Evolutionary conservation across 2,888 invertebrate genomes (phyloP), one percentile per base, ranked within the genome.

Genomic region (Drosophila imparisetae): DNA sequence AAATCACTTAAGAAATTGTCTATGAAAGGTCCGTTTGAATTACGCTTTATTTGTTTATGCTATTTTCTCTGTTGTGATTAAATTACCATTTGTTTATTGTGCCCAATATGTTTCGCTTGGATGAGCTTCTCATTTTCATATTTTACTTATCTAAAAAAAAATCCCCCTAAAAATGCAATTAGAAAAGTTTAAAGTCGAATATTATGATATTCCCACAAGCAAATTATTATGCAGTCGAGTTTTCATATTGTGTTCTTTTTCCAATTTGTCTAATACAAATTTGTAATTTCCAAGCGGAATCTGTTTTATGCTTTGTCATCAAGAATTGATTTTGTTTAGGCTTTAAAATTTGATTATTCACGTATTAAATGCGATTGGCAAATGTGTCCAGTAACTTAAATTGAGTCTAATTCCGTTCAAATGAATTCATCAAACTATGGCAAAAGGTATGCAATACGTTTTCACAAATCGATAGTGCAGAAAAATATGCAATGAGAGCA

Each of bases 11-110:
- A 54, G 42, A 38, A 68, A 63, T 66, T 27, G 57, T 57, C 66
- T 50, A 64, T 71, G 49, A 72, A 72, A 66, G 64, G 66, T 68
- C 63, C 72, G 40, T 68, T 75, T 73, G 73, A 72, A 69, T 81
- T 83, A 79, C 66, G 80, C 71, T 81, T 73, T 72, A 69, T 81
- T 83, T 86, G 81, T 59, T 74, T 74, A 68, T 78, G 66, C 34
- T 38, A 49, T 65, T 53, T 80, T 75, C 58, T 68, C 58, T 80
- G 69, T 78, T 74, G 62, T 83, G 81, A 88, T 81, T 79, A 88
- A 88, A 88, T 86, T 83, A 86, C 72, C 77, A 86, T 88, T 81
- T 85, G 72, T 75, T 83, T 83, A 72, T 75, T 75, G 78, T 64
- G 65, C 67, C 78, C 80, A 76, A 85, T 79, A 77, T 67, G 63